These are phyloP conservation scores for Caenorhabditis sp. DNA, from an alignment of 2,888 invertebrate species.

Conservation along the genomic window DNA sequence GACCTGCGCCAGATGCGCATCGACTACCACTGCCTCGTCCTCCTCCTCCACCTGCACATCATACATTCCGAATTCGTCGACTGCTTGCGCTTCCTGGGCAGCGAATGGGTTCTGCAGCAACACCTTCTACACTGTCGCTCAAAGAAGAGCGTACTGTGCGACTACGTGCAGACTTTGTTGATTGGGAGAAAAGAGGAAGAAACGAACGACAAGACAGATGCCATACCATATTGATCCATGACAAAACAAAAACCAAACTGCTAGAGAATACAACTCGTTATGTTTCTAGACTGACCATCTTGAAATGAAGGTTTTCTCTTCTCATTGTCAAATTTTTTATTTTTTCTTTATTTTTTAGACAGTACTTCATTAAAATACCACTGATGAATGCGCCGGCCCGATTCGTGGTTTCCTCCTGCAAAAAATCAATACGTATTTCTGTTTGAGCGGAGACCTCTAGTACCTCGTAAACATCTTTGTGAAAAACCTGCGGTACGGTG, in stretches of 20 bases:
- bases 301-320: not conserved
- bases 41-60: conserved; percentile 18
- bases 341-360: too few species aligned
- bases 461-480: too few species aligned
- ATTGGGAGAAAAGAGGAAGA: too few species aligned
- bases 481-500: too few species aligned
- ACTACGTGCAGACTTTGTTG: conserved; percentile 49
- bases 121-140: conserved; percentile 43
- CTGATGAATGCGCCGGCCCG: too few species aligned
- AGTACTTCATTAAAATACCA: too few species aligned
- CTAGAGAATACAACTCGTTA: not conserved
- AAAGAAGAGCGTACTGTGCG: conserved; percentile 37
- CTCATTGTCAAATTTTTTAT: too few species aligned
- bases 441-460: too few species aligned
- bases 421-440: too few species aligned
- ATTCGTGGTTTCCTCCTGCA: too few species aligned
- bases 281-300: conserved; percentile 13
- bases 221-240: not conserved
- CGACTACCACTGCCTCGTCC: conserved; percentile 22
- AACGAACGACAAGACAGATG: conserved; percentile 26
- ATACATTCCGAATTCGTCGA: conserved; percentile 22
- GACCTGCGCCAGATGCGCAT: conserved; percentile 61
- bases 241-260: too few species aligned
- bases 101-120: conserved; percentile 60
- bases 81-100: conserved; percentile 24